Conservation (phyloP, 64 coral and sea anemone genomes). For the Catalaphyllia jardinei region DNA sequence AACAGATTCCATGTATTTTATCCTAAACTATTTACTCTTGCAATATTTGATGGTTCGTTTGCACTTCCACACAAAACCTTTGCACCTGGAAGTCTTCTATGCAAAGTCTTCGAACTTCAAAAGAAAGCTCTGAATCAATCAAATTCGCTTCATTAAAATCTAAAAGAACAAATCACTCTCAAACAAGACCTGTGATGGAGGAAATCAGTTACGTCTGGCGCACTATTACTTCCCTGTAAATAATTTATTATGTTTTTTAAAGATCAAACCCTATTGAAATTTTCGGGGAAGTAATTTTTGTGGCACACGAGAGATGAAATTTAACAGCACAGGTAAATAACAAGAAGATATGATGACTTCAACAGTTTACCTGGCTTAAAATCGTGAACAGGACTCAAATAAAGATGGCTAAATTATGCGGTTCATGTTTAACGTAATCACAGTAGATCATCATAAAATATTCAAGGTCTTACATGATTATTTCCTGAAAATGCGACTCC, state of each 20-base stretch:
- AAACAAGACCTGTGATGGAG: not conserved
- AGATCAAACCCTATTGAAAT: not conserved
- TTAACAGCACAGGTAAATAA: not conserved
- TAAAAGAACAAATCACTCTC: not conserved
- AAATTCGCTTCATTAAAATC: too few species aligned
- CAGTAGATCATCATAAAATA: not conserved
- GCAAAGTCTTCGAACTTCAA: not conserved
- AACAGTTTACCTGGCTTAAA: too few species aligned
- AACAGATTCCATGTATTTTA: not conserved
- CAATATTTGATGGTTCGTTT: not conserved
- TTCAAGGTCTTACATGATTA: not conserved
- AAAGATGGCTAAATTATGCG: not conserved
- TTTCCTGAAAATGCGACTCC: not conserved
- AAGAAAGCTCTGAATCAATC: too few species aligned
- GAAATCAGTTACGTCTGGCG: not conserved
- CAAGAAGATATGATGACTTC: too few species aligned
- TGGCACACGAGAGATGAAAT: not conserved
- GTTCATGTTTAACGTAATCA: not conserved
- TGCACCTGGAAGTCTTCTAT: not conserved
- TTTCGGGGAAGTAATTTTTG: not conserved
- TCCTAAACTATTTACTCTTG: not conserved
- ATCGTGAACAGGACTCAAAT: not conserved
- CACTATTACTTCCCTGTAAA: not conserved
- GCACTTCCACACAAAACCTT: not conserved
- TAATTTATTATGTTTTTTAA: slow-evolving; percentile 8